These are phyloP conservation scores for Fukomys damarensis DNA, from an alignment of 2,113 vertebrate species.

Conservation along the genomic window DNA sequence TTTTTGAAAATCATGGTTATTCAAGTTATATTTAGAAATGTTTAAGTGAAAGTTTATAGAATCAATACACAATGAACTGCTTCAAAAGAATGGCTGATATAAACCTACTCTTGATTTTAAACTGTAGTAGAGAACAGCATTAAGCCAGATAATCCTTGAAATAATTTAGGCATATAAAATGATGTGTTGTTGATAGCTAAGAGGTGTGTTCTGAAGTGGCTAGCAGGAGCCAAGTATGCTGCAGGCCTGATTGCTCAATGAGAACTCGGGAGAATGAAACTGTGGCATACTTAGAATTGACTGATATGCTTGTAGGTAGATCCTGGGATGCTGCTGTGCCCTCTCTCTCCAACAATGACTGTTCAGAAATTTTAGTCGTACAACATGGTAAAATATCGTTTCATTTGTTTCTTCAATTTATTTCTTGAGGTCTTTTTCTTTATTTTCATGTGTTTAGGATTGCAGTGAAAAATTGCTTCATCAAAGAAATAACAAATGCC, in stretches of 20 bases:
- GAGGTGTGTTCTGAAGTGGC: background rate
- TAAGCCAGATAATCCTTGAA: background rate
- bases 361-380: constrained; percentile 3
- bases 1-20: background rate
- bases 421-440: constrained; percentile 42
- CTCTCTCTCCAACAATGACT: background rate
- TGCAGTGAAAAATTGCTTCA: constrained; percentile 30
- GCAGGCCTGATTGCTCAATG: background rate
- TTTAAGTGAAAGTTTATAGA: constrained; percentile 2
- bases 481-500: constrained; percentile 17
- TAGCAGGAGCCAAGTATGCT: background rate
- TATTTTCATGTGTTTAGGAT: constrained; percentile 7
- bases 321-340: background rate
- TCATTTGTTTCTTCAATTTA: constrained; percentile 9
- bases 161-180: constrained; percentile 7
- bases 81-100: constrained; percentile 2
- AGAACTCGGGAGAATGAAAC: background rate
- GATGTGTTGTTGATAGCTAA: background rate
- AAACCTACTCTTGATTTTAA: background rate
- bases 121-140: background rate
- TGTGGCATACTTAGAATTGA: background rate
- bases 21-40: constrained; percentile 39
- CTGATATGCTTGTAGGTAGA: background rate
- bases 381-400: constrained; percentile 18
- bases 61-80: constrained; percentile 10